A percentile compares a stretch with the other conserved stretches of the same genome.
These are phyloP conservation scores for Porites lutea DNA, from an alignment of 64 coral and sea anemone species.

Conservation along the genomic window DNA sequence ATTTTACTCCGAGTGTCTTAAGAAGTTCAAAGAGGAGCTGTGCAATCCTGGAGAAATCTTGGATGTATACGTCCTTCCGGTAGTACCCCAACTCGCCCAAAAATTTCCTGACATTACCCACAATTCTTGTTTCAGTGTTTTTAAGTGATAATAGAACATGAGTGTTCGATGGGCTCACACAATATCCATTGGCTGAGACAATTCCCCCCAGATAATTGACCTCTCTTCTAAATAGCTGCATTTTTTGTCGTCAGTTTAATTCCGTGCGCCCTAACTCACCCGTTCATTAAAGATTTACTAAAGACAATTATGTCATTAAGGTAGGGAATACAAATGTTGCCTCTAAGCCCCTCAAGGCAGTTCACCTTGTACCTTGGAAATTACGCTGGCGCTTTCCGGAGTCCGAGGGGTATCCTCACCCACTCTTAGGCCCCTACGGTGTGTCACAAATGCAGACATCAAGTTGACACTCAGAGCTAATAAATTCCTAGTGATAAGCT, in stretches of 20 bases:
- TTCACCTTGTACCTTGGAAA: slow-evolving; percentile 41
- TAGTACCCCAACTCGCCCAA: background rate
- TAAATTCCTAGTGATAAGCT: slow-evolving; percentile 53
- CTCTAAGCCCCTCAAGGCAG: slow-evolving; percentile 33
- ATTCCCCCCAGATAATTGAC: slow-evolving; percentile 12
- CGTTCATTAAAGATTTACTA: slow-evolving; percentile 33
- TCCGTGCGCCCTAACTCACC: background rate
- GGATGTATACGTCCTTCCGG: background rate
- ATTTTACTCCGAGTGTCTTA: background rate
- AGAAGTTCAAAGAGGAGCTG: background rate
- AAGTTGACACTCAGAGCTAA: background rate
- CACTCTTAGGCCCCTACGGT: slow-evolving; percentile 1
- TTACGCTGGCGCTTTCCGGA: slow-evolving; percentile 10
- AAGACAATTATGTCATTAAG: slow-evolving; percentile 55
- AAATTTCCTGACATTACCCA: background rate
- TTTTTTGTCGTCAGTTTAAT: slow-evolving; percentile 5
- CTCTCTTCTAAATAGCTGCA: slow-evolving; percentile 1
- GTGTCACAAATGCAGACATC: slow-evolving; percentile 33
- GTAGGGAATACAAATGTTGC: slow-evolving; percentile 37
- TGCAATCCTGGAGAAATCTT: slow-evolving; percentile 1
- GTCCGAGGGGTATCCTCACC: slow-evolving; percentile 19
- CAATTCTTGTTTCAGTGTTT: background rate
- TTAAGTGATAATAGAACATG: background rate
- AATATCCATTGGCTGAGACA: slow-evolving; percentile 30
- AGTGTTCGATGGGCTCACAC: background rate